These are phyloP conservation scores for Drosophila mettleri DNA, from an alignment of 2,888 invertebrate genomes.

Conservation along the genomic window DNA sequence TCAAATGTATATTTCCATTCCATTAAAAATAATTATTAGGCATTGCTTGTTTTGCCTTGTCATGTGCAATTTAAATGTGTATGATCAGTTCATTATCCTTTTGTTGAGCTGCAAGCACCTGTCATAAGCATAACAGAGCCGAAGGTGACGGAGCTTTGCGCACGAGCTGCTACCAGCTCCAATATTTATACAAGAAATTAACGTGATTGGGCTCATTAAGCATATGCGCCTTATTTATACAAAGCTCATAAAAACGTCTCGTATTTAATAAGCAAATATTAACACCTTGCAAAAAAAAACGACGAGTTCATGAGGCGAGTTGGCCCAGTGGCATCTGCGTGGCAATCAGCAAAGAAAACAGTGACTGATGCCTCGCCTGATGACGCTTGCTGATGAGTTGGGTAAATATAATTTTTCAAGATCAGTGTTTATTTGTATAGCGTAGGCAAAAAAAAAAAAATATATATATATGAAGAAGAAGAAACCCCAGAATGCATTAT, in stretches of 20 bases:
- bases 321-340: constrained; percentile 45
- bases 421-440: constrained; percentile 79
- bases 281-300: constrained; percentile 63
- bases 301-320: background rate
- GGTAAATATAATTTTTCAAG: constrained; percentile 80
- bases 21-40: background rate
- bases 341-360: constrained; percentile 77
- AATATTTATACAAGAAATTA: constrained; percentile 70
- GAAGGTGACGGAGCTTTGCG: constrained; percentile 37
- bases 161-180: constrained; percentile 59
- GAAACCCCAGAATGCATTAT: constrained; percentile 67
- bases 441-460: constrained; percentile 46
- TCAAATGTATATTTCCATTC: too few relatives aligned
- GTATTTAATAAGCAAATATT: constrained; percentile 78
- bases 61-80: background rate
- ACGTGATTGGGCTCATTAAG: constrained; percentile 81
- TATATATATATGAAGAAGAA: too few relatives aligned
- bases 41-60: constrained; percentile 2
- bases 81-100: constrained; percentile 46
- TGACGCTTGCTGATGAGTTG: constrained; percentile 75
- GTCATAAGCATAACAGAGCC: constrained; percentile 1
- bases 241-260: constrained; percentile 53
- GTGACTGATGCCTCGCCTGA: constrained; percentile 44
- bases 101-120: constrained; percentile 36
- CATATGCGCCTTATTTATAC: constrained; percentile 56